Evolutionary conservation across 1,140 invertebrate species (phyloP).

Genomic region (Heliconius nattereri): DNA sequence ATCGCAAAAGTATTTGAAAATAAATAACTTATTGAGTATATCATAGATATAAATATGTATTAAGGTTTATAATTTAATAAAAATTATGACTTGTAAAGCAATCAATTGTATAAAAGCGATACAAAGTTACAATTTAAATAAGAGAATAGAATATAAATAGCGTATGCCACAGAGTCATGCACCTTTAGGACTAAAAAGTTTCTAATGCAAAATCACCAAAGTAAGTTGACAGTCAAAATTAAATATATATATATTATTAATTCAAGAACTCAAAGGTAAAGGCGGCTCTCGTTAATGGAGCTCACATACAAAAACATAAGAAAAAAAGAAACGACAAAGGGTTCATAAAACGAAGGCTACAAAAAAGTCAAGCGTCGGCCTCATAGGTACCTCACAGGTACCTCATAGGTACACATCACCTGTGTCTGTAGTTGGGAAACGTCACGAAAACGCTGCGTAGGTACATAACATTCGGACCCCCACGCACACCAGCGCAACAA

Average conservation of each 20-base stretch:
- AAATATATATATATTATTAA: constrained; percentile 25
- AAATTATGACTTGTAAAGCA: too few relatives aligned
- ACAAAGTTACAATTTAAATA: too few relatives aligned
- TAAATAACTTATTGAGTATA: too few relatives aligned
- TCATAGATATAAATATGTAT: too few relatives aligned
- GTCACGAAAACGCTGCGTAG: constrained; percentile 70
- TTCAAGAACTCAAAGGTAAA: constrained; percentile 34
- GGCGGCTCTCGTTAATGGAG: constrained; percentile 36
- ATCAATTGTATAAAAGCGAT: too few relatives aligned
- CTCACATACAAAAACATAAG: constrained; percentile 39
- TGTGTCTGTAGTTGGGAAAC: constrained; percentile 58
- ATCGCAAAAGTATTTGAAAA: too few relatives aligned
- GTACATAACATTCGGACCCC: constrained; percentile 75
- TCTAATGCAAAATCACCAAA: neutral
- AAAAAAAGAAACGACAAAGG: constrained; percentile 48
- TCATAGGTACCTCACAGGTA: constrained; percentile 8
- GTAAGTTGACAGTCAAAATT: neutral
- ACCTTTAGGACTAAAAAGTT: neutral
- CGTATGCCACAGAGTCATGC: too few relatives aligned
- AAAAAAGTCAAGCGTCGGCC: constrained; percentile 51
- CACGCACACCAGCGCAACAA: constrained; percentile 54
- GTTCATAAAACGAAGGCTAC: constrained; percentile 47
- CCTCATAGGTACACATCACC: constrained; percentile 48
- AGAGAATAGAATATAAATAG: too few relatives aligned
- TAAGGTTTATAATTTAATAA: too few relatives aligned